Percentiles rank a stretch among this genome's conserved stretches.
Conservation (phyloP, 2,113 vertebrate genomes). For the Blennius ocellaris region DNA sequence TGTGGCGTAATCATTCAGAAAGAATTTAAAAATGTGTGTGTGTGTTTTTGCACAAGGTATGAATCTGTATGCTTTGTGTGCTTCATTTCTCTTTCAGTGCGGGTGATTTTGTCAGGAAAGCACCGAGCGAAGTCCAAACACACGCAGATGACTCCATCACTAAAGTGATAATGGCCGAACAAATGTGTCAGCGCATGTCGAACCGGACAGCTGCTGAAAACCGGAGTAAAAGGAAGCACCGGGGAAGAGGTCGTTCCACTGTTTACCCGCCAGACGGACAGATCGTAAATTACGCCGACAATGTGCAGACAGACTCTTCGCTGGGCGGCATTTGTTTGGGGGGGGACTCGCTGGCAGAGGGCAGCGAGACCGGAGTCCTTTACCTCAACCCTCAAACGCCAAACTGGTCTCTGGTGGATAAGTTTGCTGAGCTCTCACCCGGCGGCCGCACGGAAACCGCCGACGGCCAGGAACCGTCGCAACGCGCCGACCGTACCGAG, state of each 20-base stretch:
- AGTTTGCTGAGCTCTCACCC: slow-evolving; percentile 52
- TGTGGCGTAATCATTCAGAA: too few relatives aligned
- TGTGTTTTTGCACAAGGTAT: too few relatives aligned
- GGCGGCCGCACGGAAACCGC: slow-evolving; percentile 16
- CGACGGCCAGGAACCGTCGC: slow-evolving; percentile 3
- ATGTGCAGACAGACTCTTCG: not conserved
- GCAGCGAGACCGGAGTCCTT: slow-evolving; percentile 43
- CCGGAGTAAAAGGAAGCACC: slow-evolving; percentile 54
- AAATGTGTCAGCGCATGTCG: slow-evolving; percentile 26
- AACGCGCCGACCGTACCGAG: slow-evolving; percentile 1
- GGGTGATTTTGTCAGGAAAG: slow-evolving; percentile 15
- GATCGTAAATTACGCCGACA: not conserved
- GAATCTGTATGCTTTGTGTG: not conserved
- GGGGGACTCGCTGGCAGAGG: slow-evolving; percentile 15
- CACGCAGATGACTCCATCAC: slow-evolving; percentile 9
- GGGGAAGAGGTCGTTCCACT: slow-evolving; percentile 28
- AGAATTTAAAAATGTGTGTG: too few relatives aligned
- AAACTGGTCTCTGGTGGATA: slow-evolving; percentile 58
- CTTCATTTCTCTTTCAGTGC: not conserved
- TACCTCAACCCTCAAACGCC: slow-evolving; percentile 71
- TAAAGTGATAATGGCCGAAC: slow-evolving; percentile 48
- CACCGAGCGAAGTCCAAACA: not conserved
- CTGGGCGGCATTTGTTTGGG: not conserved
- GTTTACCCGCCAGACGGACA: slow-evolving; percentile 21
- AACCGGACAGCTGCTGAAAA: slow-evolving; percentile 39